A percentile compares a stretch with the other conserved stretches of the same genome.
Evolutionary conservation across 1,140 invertebrate species (phyloP).

Genomic region (Charaxes varanes): DNA sequence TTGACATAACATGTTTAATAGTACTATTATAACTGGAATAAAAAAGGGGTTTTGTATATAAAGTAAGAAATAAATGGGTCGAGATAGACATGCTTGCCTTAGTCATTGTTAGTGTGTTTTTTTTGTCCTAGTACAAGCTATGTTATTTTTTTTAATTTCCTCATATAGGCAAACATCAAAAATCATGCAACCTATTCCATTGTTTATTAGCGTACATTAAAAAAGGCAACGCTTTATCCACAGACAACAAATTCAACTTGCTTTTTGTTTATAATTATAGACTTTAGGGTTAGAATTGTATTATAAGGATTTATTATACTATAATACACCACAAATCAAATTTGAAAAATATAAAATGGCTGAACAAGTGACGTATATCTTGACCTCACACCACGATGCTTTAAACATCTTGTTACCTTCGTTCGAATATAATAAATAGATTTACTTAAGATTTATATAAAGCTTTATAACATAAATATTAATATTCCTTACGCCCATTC

Average conservation of each 20-base stretch:
- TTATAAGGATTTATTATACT: no score
- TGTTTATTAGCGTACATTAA: slow-evolving; percentile 9
- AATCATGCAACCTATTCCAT: slow-evolving; percentile 8
- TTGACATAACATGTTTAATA: no score
- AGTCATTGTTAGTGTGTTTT: slow-evolving; percentile 23
- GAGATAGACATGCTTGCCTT: slow-evolving; percentile 32
- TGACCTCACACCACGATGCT: slow-evolving; percentile 28
- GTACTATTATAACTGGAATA: no score
- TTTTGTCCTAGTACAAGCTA: no score
- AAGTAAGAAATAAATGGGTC: no score
- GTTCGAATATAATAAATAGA: slow-evolving; percentile 22
- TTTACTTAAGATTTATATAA: slow-evolving; percentile 23
- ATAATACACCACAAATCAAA: not conserved
- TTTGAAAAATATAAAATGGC: slow-evolving; percentile 14
- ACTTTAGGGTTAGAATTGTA: no score
- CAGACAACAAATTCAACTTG: slow-evolving; percentile 27
- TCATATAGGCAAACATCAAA: not conserved
- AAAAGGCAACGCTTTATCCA: slow-evolving; percentile 3
- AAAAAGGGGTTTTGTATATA: no score
- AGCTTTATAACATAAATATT: slow-evolving; percentile 34
- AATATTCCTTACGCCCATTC: slow-evolving; percentile 28
- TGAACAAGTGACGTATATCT: slow-evolving; percentile 28
- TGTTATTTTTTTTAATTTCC: no score
- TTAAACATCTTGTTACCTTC: slow-evolving; percentile 35
- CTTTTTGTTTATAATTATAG: slow-evolving; percentile 26